phyloP scores from a whole-genome alignment of 2,113 vertebrate species.

The Callaeas wilsoni region DNA sequence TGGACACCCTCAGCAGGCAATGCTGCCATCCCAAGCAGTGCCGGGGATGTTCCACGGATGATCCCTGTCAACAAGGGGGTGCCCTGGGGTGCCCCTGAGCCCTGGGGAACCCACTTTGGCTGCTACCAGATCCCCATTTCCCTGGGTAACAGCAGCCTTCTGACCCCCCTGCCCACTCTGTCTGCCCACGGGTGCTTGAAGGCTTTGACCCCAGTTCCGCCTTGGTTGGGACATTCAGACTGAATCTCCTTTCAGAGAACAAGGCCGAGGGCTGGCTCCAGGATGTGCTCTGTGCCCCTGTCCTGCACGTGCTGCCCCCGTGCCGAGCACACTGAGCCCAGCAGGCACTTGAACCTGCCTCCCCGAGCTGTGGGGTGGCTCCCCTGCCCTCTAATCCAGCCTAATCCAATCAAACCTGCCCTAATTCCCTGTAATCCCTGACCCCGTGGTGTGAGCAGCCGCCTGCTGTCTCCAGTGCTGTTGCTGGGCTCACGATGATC shows the following conservation, averaged over 20 bases:
- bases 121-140: not conserved
- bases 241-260: not conserved
- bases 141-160: not conserved
- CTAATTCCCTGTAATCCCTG: not conserved
- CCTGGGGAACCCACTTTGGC: not conserved
- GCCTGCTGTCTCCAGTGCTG: not conserved
- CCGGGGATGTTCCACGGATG: fast-evolving
- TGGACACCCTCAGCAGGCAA: not conserved
- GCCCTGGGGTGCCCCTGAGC: fast-evolving
- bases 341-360: not conserved
- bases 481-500: fast-evolving
- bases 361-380: not conserved
- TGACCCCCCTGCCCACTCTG: fast-evolving
- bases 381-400: not conserved
- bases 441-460: fast-evolving
- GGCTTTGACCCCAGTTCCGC: not conserved
- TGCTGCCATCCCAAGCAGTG: not conserved
- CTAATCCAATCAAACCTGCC: constrained; percentile 26
- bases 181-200: not conserved
- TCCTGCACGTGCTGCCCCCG: fast-evolving
- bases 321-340: fast-evolving
- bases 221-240: fast-evolving
- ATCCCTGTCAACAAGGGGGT: fast-evolving
- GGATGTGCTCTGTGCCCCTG: fast-evolving
- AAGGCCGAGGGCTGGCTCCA: fast-evolving